Base-by-base conservation (phyloP, 2,888 invertebrate species). In the Drepana falcataria region DNA sequence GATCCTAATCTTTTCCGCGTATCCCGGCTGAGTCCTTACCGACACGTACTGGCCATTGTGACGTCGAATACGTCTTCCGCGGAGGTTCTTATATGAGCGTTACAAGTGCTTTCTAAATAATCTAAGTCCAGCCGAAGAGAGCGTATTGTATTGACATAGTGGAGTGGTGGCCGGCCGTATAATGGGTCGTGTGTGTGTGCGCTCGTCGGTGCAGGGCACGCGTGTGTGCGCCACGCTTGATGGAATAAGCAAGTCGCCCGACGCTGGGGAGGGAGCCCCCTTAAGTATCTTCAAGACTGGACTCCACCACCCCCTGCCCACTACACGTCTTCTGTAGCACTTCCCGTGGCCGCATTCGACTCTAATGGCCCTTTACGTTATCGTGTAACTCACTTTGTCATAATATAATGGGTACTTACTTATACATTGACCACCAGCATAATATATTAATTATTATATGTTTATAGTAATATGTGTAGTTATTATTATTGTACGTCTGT, bases 21-120 rank as follows among this genome's bases (percentile, higher is more conserved):
- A 90, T 89, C 90, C 88, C 80, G 78, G 66, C 76, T 77, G 75
- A 77, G 84, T 76, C 79, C 81, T 79, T 73, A 81, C 83, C 82
- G 88, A 90, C 91, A 91, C 90, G 91, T 91, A 83, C 81, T 71
- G 82, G 82, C 91, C 86, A 91, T 91, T 91, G 91, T 91, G 87
- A 90, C 88, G 87, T 79, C 70, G 81, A 84, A 85, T 84, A 84
- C 87, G 84, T 88, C 90, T 91, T 89, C 83, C 83, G 83, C 81
- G 85, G 79, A 84, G 85, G 87, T 85, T 90, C 91, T 91, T 91
- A 91, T 91, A 91, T 91, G 91, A 91, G 87, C 90, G 87, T 91
- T 91, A 91, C 90, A 91, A 91, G 91, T 91, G 91, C 91, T 91
- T 91, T 91, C 91, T 91, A 91, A 91, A 91, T 91, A 91, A 91